A percentile compares a stretch with the other conserved stretches of the same genome.
Evolutionary conservation across 2,797 vertebrate species (phyloP).

Genomic region (Acestrorhynchus altus): DNA sequence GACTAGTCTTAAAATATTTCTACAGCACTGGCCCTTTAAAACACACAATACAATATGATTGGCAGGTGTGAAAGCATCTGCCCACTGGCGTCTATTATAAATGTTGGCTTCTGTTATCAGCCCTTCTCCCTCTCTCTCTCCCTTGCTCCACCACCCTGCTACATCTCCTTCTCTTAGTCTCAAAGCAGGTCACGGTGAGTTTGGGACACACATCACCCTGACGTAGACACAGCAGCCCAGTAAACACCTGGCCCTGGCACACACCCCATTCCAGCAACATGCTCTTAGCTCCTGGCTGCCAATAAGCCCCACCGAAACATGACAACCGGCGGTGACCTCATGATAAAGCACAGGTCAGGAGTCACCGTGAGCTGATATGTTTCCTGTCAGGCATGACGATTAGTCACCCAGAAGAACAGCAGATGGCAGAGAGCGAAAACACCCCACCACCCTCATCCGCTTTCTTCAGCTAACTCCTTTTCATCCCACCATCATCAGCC

Average conservation of each 20-base stretch:
- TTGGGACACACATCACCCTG: constrained; percentile 36
- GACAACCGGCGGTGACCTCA: constrained; percentile 39
- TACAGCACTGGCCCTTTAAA: too few relatives aligned
- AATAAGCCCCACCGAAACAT: constrained; percentile 27
- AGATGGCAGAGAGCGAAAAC: background rate
- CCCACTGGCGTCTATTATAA: too few relatives aligned
- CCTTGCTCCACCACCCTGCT: background rate
- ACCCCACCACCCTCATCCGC: constrained; percentile 18
- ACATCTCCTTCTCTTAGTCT: constrained; percentile 1
- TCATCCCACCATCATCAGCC: constrained; percentile 63
- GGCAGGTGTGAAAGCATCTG: too few relatives aligned
- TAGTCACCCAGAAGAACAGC: constrained; percentile 15
- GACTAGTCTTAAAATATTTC: too few relatives aligned
- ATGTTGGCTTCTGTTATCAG: too few relatives aligned
- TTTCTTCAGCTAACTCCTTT: constrained; percentile 38
- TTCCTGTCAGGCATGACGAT: constrained; percentile 44
- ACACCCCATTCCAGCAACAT: constrained; percentile 3
- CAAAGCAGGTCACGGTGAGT: background rate
- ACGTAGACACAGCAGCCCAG: constrained; percentile 1
- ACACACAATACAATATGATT: too few relatives aligned
- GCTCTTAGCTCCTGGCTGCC: constrained; percentile 30
- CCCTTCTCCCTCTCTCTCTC: background rate
- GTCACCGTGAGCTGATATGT: constrained; percentile 34
- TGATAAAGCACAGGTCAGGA: constrained; percentile 28
- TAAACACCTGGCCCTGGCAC: constrained; percentile 23